Percentiles rank a stretch among this genome's conserved stretches.
Evolutionary conservation across 2,113 vertebrate species (phyloP).

Genomic region (Lanius collurio): DNA sequence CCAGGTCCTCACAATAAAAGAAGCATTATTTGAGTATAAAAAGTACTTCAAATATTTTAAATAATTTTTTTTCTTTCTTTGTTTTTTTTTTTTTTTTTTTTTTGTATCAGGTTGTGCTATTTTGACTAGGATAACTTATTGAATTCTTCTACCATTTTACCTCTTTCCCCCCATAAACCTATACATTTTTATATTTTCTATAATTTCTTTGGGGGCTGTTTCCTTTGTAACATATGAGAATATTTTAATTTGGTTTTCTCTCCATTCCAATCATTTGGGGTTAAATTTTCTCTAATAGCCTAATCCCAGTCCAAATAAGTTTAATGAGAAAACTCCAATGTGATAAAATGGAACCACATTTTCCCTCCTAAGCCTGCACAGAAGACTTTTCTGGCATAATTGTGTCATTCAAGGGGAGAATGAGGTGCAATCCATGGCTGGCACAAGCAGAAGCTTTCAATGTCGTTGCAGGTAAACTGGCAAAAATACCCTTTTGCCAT

Average conservation of each 20-base stretch:
- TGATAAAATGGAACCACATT: conserved; percentile 64
- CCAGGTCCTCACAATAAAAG: background rate
- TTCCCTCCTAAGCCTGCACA: conserved; percentile 57
- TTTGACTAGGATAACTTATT: background rate
- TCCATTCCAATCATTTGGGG: conserved; percentile 68
- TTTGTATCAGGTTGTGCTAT: background rate
- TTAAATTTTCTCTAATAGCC: conserved; percentile 69
- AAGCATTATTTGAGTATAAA: background rate
- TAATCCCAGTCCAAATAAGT: conserved; percentile 68
- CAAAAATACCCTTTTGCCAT: background rate
- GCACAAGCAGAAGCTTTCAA: background rate
- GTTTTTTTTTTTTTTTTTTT: too few relatives aligned
- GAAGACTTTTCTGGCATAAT: conserved; percentile 66
- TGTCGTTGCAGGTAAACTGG: background rate
- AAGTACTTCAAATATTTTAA: background rate
- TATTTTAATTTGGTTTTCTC: conserved; percentile 69
- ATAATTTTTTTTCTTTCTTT: background rate
- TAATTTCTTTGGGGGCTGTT: conserved; percentile 66
- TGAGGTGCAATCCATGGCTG: conserved; percentile 23
- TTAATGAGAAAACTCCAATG: conserved; percentile 70
- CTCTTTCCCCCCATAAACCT: conserved; percentile 10
- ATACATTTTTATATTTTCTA: conserved; percentile 60
- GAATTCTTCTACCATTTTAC: conserved; percentile 17
- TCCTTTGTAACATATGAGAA: conserved; percentile 66
- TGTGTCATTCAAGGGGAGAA: conserved; percentile 65